A percentile compares a stretch with the other conserved stretches of the same genome.
Conservation (phyloP, 1,140 invertebrate genomes). For the Lepidurus arcticus region DNA sequence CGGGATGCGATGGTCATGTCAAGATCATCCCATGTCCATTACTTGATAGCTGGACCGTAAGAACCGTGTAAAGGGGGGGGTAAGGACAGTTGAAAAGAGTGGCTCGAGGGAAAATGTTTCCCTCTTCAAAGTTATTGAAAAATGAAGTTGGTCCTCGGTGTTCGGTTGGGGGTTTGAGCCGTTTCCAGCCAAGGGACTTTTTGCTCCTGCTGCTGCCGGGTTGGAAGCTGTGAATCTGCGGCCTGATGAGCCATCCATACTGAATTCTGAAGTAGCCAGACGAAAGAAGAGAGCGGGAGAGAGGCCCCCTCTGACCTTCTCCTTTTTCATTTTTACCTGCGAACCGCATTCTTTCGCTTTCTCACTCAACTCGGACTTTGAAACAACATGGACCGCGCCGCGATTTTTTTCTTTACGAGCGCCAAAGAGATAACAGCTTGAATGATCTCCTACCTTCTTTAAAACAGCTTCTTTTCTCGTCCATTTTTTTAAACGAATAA, state of each 20-base stretch:
- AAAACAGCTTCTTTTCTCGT: not conserved
- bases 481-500: no score
- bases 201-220: not conserved
- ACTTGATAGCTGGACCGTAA: conserved; percentile 14
- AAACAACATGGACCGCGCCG: not conserved
- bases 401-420: conserved; percentile 8
- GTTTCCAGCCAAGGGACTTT: not conserved
- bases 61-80: not conserved
- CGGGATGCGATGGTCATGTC: not conserved
- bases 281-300: not conserved
- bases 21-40: conserved; percentile 21
- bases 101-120: not conserved
- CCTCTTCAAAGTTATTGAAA: not conserved
- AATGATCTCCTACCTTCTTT: not conserved
- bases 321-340: conserved; percentile 14
- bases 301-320: not conserved
- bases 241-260: not conserved
- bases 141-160: not conserved
- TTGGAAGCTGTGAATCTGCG: not conserved
- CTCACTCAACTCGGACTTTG: not conserved
- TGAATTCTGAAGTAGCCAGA: not conserved
- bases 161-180: not conserved
- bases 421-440: conserved; percentile 7
- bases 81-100: no score
- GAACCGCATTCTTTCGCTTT: conserved; percentile 13